A percentile compares a stretch with the other conserved stretches of the same genome.
Conservation (phyloP, 2,113 vertebrate species). For the Phrynosoma blainvillii region DNA sequence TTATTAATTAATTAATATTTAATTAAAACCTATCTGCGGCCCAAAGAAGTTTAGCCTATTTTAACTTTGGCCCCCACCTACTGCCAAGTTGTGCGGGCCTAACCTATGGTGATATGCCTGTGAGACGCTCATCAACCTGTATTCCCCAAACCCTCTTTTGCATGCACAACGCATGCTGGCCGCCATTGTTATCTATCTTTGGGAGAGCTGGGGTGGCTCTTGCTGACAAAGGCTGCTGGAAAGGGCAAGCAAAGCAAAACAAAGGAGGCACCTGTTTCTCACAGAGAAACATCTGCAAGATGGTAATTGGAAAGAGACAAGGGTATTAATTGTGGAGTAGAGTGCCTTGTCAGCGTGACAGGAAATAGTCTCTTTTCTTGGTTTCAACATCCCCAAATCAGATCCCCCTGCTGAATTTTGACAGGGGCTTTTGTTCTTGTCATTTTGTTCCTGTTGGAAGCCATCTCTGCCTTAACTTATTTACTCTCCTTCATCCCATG, state of each 20-base stretch:
- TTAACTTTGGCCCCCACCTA: no score
- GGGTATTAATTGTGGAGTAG: constrained; percentile 12
- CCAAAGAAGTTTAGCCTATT: no score
- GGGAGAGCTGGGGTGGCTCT: neutral
- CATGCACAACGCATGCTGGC: neutral
- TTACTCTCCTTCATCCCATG: neutral
- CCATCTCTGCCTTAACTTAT: neutral
- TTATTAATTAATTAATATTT: no score
- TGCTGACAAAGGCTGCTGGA: neutral
- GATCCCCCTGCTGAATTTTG: neutral
- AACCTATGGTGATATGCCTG: neutral
- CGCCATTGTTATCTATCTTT: neutral
- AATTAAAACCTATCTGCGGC: no score
- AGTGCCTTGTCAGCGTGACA: neutral
- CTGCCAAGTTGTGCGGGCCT: no score
- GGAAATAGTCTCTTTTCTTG: neutral
- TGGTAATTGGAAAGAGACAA: neutral
- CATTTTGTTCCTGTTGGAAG: neutral
- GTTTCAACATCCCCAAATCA: neutral
- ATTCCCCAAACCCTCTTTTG: neutral
- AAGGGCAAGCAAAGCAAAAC: constrained; percentile 6
- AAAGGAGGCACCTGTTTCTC: constrained; percentile 30
- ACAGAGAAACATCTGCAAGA: neutral
- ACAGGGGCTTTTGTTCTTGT: neutral
- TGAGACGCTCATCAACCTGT: neutral